phyloP scores from a whole-genome alignment of 1,140 invertebrate species.

The Helicoverpa armigera region DNA sequence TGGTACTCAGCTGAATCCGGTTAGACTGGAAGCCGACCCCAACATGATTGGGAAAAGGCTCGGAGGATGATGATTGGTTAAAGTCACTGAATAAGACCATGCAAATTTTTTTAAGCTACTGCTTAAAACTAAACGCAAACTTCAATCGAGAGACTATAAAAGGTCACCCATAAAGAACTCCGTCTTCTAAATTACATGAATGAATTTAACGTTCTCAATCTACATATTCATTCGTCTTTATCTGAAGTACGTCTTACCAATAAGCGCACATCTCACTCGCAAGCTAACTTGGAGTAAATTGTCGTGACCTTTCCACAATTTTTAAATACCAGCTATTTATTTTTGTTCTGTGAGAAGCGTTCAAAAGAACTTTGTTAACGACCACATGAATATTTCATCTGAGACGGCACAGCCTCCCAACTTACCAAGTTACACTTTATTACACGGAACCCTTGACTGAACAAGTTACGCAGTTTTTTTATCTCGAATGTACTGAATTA shows the following conservation, averaged over 20 bases:
- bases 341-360: slow-evolving; percentile 48
- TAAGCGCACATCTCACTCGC: background rate
- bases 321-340: slow-evolving; percentile 42
- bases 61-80: no score
- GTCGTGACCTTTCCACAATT: slow-evolving; percentile 6
- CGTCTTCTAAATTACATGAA: no score
- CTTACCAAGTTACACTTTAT: slow-evolving; percentile 51
- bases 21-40: no score
- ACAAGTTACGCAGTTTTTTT: slow-evolving; percentile 46
- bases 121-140: no score
- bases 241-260: background rate
- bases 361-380: slow-evolving; percentile 52
- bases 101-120: no score
- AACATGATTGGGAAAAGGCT: no score
- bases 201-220: no score
- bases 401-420: slow-evolving; percentile 24
- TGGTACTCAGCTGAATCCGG: no score
- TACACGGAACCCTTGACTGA: slow-evolving; percentile 52
- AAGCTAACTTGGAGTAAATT: background rate
- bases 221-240: background rate
- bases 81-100: no score
- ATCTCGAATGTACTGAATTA: slow-evolving; percentile 48
- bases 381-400: slow-evolving; percentile 55
- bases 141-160: no score
- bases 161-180: no score